phyloP scores from a whole-genome alignment of 2,113 vertebrate species.

The Serinus canaria region DNA sequence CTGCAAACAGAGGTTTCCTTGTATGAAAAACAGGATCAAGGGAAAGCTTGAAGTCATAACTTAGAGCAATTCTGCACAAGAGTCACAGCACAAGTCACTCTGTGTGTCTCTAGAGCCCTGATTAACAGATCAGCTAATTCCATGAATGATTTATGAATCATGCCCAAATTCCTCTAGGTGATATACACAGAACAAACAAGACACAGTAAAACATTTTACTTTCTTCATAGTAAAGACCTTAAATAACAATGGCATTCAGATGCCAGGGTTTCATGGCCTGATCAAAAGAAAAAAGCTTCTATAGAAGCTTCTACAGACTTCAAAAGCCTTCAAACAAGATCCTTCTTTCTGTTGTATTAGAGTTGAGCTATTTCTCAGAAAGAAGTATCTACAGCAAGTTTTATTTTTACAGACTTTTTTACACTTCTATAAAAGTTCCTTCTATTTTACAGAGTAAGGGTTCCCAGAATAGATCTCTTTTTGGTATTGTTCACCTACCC shows the following conservation, averaged over 20 bases:
- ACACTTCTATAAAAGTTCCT: not conserved
- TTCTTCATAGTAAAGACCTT: not conserved
- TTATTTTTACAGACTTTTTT: not conserved
- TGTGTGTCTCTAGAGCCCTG: not conserved
- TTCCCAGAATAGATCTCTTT: conserved; percentile 17
- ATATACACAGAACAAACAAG: not conserved
- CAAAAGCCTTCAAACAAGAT: not conserved
- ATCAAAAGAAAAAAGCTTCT: not conserved
- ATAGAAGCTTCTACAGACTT: not conserved
- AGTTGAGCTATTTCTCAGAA: not conserved
- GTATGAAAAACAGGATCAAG: not conserved
- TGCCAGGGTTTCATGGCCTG: not conserved
- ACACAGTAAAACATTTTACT: not conserved
- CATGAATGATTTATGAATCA: not conserved
- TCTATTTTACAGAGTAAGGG: not conserved
- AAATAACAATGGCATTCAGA: not conserved
- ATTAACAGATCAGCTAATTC: conserved; percentile 37
- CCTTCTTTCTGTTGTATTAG: not conserved
- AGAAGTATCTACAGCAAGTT: not conserved
- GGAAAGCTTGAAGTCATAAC: not conserved
- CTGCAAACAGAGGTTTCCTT: conserved; percentile 71
- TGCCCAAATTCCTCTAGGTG: not conserved
- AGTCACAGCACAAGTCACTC: not conserved
- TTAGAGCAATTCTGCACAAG: not conserved
- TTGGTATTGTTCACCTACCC: conserved; percentile 77